Conservation (phyloP, 2,113 vertebrate species). For the Leptodactylus fuscus region DNA sequence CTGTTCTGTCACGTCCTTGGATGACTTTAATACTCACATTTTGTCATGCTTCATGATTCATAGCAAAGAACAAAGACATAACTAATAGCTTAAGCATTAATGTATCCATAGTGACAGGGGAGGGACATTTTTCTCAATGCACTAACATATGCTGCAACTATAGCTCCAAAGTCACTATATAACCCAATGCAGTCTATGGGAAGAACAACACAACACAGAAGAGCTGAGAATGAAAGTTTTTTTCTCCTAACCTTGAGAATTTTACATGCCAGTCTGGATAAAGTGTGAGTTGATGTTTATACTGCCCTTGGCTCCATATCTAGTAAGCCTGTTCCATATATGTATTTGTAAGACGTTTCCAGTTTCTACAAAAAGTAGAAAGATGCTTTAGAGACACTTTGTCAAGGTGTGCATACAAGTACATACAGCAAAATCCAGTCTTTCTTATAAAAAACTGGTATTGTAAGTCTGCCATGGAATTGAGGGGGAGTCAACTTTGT, state of each 20-base stretch:
- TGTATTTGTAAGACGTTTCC: background rate
- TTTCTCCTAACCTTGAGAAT: background rate
- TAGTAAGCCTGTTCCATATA: background rate
- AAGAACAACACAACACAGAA: background rate
- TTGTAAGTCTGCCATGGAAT: too few relatives aligned
- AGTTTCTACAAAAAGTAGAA: background rate
- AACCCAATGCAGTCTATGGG: background rate
- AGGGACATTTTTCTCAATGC: background rate
- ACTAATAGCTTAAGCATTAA: constrained; percentile 12
- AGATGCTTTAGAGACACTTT: background rate
- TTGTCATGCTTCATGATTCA: constrained; percentile 36
- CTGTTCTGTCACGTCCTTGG: background rate
- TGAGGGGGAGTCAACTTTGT: too few relatives aligned
- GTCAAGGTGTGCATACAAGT: background rate
- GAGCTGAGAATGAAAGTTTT: background rate
- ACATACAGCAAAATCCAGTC: background rate
- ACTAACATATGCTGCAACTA: background rate
- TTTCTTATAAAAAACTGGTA: background rate
- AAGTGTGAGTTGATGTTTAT: constrained; percentile 14
- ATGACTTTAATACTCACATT: background rate
- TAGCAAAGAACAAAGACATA: constrained; percentile 2
- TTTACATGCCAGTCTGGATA: background rate
- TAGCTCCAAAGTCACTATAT: background rate
- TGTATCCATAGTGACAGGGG: constrained; percentile 45
- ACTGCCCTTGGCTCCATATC: background rate